These are phyloP conservation scores for Uria lomvia DNA, from an alignment of 2,113 vertebrate species.

Conservation along the genomic window DNA sequence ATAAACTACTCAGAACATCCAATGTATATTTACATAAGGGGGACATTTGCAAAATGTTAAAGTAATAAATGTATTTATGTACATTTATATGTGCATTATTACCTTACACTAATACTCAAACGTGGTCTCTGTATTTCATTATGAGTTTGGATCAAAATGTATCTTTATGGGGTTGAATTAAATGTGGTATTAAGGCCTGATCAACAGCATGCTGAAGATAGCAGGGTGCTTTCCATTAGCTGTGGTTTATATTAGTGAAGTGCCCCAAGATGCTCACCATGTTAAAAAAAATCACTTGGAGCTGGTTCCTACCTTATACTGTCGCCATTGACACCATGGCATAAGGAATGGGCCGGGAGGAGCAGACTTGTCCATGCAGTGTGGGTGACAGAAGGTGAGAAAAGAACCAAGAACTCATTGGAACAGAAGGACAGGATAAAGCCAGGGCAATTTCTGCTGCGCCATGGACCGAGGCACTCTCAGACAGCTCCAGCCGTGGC, in stretches of 20 bases:
- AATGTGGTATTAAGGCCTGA: background rate
- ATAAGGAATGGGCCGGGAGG: background rate
- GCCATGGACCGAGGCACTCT: accelerated
- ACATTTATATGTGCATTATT: background rate
- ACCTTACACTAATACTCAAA: background rate
- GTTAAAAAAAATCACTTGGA: background rate
- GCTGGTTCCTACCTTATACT: background rate
- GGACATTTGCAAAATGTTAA: background rate
- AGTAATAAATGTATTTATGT: background rate
- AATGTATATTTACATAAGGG: background rate
- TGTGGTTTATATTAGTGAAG: background rate
- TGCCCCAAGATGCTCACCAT: background rate
- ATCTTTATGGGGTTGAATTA: background rate
- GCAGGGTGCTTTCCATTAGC: background rate
- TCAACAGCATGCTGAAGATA: background rate
- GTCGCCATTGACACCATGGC: background rate
- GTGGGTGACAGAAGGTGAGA: background rate
- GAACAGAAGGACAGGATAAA: background rate
- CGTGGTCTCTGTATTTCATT: background rate
- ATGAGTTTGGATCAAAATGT: background rate
- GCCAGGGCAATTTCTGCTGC: background rate
- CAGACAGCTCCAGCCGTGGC: background rate
- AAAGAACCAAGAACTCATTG: background rate
- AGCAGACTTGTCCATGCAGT: background rate
- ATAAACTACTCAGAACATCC: background rate